A percentile compares a stretch with the other conserved stretches of the same genome.
Evolutionary conservation across 1,140 invertebrate species (phyloP).

Genomic region (Eulimnadia texana): DNA sequence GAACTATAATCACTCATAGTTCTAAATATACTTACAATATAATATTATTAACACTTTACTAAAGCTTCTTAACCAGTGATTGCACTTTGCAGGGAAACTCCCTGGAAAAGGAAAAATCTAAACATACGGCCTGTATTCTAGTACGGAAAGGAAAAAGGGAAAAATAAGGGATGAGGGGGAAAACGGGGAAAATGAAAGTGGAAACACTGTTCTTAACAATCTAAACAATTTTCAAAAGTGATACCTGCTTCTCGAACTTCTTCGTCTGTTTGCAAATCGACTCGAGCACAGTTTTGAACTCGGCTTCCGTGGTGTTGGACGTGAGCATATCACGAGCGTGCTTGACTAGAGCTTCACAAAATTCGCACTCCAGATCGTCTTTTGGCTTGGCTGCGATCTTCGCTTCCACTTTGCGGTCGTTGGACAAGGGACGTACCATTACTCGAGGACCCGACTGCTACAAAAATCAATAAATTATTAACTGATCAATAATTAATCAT

Average conservation of each 20-base stretch:
- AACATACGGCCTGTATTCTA: too few species aligned
- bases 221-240: not conserved
- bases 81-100: too few species aligned
- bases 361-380: slow-evolving; percentile 57
- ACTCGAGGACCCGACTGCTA: not conserved
- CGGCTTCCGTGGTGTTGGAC: slow-evolving; percentile 67
- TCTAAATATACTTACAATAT: not conserved
- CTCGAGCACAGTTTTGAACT: slow-evolving; percentile 59
- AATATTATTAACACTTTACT: slow-evolving; percentile 5
- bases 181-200: too few species aligned
- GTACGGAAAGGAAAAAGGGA: too few species aligned
- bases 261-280: slow-evolving; percentile 66
- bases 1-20: not conserved
- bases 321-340: slow-evolving; percentile 63
- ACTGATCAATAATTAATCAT: not conserved
- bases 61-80: too few species aligned
- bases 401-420: slow-evolving; percentile 3
- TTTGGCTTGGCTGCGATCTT: slow-evolving; percentile 14
- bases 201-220: slow-evolving; percentile 11
- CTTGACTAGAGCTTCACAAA: slow-evolving; percentile 62
- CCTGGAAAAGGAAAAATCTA: too few species aligned
- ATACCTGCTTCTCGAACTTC: slow-evolving; percentile 37
- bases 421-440: not conserved
- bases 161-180: too few species aligned
- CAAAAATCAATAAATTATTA: not conserved